Percentiles rank a stretch among this genome's conserved stretches.
These are phyloP conservation scores for Siphonodentalium dalli DNA, from an alignment of 2,888 invertebrate genomes.

Conservation along the genomic window DNA sequence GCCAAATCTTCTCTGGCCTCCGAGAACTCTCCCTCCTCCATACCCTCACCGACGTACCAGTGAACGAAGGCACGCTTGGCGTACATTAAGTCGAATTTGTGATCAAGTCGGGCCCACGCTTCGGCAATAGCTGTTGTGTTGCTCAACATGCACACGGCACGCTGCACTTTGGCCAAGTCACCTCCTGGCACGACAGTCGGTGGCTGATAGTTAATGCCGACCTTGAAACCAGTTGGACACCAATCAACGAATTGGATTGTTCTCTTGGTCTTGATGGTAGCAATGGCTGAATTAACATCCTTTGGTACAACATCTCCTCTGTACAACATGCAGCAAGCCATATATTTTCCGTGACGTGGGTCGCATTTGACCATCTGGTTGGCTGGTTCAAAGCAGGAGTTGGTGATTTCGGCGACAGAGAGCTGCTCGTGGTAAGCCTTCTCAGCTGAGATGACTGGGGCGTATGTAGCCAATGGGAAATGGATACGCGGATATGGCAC, in stretches of 20 bases:
- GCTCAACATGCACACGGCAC: slow-evolving; percentile 67
- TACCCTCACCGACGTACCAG: slow-evolving; percentile 61
- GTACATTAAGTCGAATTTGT: slow-evolving; percentile 54
- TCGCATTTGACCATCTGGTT: slow-evolving; percentile 87
- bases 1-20: slow-evolving; percentile 53
- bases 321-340: slow-evolving; percentile 62
- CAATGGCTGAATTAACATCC: slow-evolving; percentile 53
- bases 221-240: slow-evolving; percentile 74
- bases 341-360: slow-evolving; percentile 56
- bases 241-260: slow-evolving; percentile 52
- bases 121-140: slow-evolving; percentile 68
- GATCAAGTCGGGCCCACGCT: slow-evolving; percentile 63
- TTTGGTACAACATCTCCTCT: slow-evolving; percentile 56
- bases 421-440: slow-evolving; percentile 90
- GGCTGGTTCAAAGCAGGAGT: slow-evolving; percentile 84
- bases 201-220: slow-evolving; percentile 82
- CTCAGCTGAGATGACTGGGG: slow-evolving; percentile 91
- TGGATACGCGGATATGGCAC: slow-evolving; percentile 89
- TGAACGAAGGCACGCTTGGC: slow-evolving; percentile 52
- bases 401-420: slow-evolving; percentile 82
- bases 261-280: slow-evolving; percentile 53
- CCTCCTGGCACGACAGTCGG: slow-evolving; percentile 86
- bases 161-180: slow-evolving; percentile 73
- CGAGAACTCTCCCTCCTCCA: slow-evolving; percentile 48
- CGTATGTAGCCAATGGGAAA: slow-evolving; percentile 84